Evolutionary conservation across 2,888 invertebrate species (phyloP).

Genomic region (Diogma glabrata): DNA sequence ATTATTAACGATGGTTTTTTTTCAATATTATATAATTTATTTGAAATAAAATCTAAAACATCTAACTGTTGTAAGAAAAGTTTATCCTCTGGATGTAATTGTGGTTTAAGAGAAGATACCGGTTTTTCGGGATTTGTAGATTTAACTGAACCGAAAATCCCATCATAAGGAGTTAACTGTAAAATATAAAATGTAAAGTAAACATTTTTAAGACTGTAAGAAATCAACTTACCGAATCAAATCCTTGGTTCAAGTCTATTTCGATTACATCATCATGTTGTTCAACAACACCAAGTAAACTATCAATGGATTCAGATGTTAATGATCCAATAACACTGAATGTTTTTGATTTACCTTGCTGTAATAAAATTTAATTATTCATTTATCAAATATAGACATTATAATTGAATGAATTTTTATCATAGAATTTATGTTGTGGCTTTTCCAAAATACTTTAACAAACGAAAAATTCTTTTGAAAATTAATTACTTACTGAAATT

Average conservation of each 20-base stretch:
- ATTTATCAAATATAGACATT: background rate
- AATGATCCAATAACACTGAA: slow-evolving; percentile 26
- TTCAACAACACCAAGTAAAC: slow-evolving; percentile 47
- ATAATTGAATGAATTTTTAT: no score
- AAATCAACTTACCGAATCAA: slow-evolving; percentile 46
- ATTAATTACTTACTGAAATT: slow-evolving; percentile 21
- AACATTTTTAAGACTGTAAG: slow-evolving; percentile 18
- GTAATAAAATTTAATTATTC: background rate
- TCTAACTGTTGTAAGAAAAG: slow-evolving; percentile 29
- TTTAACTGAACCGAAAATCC: slow-evolving; percentile 26
- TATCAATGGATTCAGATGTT: slow-evolving; percentile 34
- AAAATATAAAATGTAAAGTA: slow-evolving; percentile 9
- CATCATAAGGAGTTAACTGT: slow-evolving; percentile 20
- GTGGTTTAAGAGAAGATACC: slow-evolving; percentile 24
- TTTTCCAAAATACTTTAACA: no score
- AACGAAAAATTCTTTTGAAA: no score
- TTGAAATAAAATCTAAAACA: slow-evolving; percentile 23
- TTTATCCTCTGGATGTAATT: slow-evolving; percentile 29
- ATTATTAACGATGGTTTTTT: slow-evolving; percentile 26
- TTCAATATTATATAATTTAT: slow-evolving; percentile 20
- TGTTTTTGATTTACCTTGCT: slow-evolving; percentile 23
- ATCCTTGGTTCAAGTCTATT: slow-evolving; percentile 49
- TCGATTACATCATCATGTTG: slow-evolving; percentile 48
- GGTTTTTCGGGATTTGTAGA: slow-evolving; percentile 20
- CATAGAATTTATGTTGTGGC: no score